Conservation (phyloP, 2,888 invertebrate species). For the Cetonia aurata region DNA sequence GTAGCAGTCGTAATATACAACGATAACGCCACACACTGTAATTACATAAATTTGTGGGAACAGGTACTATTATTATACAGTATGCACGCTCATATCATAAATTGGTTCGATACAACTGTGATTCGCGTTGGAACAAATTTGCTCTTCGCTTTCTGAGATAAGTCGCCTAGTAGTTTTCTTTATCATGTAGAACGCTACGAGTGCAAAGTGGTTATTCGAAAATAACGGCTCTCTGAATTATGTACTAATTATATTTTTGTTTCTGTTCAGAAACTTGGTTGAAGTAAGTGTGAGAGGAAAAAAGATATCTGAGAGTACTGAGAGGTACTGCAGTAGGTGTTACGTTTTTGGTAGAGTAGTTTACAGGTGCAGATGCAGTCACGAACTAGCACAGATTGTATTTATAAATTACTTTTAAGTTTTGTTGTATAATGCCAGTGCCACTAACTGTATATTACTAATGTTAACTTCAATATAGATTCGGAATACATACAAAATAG, state of each 20-base stretch:
- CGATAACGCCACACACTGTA: slow-evolving; percentile 6
- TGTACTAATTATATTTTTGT: slow-evolving; percentile 34
- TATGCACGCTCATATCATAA: slow-evolving; percentile 3
- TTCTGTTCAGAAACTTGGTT: slow-evolving; percentile 17
- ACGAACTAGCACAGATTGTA: neutral
- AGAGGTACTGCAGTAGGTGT: slow-evolving; percentile 12
- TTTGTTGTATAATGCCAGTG: too few relatives aligned
- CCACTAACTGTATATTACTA: too few relatives aligned
- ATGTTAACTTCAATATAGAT: too few relatives aligned
- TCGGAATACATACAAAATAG: too few relatives aligned
- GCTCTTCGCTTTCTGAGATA: neutral
- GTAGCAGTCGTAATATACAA: neutral
- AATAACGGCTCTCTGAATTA: slow-evolving; percentile 32
- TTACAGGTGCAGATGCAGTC: slow-evolving; percentile 6
- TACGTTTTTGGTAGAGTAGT: slow-evolving; percentile 13
- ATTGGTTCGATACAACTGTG: neutral
- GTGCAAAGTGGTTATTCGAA: slow-evolving; percentile 13
- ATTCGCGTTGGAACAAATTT: slow-evolving; percentile 7
- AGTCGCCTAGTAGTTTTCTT: neutral
- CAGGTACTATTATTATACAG: neutral
- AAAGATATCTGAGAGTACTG: slow-evolving; percentile 24
- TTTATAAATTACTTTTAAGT: too few relatives aligned
- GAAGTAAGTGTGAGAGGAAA: neutral
- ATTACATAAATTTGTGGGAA: slow-evolving; percentile 12
- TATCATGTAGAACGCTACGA: neutral